These are phyloP conservation scores for Astreopora myriophthalma DNA, from an alignment of 64 coral and sea anemone species.

Conservation along the genomic window DNA sequence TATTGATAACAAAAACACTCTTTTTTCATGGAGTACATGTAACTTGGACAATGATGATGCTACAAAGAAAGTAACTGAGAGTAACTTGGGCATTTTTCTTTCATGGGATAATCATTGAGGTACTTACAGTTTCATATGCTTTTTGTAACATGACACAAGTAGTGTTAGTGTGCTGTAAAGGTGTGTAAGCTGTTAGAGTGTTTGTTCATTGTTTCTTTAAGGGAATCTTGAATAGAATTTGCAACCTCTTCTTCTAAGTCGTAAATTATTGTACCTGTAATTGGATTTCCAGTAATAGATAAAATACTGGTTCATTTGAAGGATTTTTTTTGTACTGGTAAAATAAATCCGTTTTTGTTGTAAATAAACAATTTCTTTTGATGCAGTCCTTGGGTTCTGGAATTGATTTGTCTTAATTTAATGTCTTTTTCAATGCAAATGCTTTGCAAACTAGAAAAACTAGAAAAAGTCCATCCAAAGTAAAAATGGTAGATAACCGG, in stretches of 20 bases:
- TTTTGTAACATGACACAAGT: background rate
- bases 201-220: background rate
- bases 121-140: background rate
- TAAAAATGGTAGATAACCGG: no score
- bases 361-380: conserved; percentile 56
- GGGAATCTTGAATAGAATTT: background rate
- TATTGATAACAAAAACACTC: background rate
- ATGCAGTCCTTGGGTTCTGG: background rate
- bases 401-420: no score
- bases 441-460: no score
- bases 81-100: background rate
- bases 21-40: background rate
- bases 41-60: background rate
- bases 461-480: no score
- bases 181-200: background rate
- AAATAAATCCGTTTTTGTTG: background rate
- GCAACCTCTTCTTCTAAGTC: no score
- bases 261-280: background rate
- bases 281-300: background rate
- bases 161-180: background rate
- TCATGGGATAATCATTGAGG: background rate
- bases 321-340: conserved; percentile 13
- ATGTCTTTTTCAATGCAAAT: no score
- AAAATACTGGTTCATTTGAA: conserved; percentile 4
- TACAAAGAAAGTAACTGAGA: background rate